These are phyloP conservation scores for Tetraneura akinire DNA, from an alignment of 1,140 invertebrate species.

Conservation along the genomic window DNA sequence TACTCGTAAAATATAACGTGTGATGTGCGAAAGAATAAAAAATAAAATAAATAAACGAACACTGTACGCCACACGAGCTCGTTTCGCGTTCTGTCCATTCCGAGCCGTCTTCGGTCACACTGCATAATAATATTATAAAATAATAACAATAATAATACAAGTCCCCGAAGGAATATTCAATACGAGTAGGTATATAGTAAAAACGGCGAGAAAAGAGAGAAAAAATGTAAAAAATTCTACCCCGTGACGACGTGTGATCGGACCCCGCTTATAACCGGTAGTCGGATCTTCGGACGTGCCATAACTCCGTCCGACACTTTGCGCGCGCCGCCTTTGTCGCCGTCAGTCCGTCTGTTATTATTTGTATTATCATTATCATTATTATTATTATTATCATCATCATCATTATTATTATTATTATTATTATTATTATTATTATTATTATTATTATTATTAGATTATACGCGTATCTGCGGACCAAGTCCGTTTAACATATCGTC, in stretches of 20 bases:
- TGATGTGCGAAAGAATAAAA: not conserved
- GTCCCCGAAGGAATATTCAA: no score
- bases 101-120: not conserved
- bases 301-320: constrained; percentile 41
- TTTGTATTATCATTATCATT: constrained; percentile 36
- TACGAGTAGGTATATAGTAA: no score
- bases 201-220: no score
- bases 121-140: not conserved
- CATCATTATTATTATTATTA: no score
- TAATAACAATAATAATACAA: no score
- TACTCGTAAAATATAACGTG: no score
- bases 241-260: constrained; percentile 1
- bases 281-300: constrained; percentile 25
- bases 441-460: no score
- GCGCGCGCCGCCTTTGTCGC: constrained; percentile 34
- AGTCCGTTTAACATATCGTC: constrained; percentile 10
- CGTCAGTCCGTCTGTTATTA: not conserved
- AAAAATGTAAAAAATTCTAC: not conserved
- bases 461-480: not conserved
- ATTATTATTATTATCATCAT: no score
- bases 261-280: constrained; percentile 31
- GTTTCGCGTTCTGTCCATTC: not conserved
- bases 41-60: not conserved
- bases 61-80: not conserved
- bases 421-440: no score